Base-by-base conservation (phyloP, 2,888 invertebrate species). In the Tubulanus polymorphus region DNA sequence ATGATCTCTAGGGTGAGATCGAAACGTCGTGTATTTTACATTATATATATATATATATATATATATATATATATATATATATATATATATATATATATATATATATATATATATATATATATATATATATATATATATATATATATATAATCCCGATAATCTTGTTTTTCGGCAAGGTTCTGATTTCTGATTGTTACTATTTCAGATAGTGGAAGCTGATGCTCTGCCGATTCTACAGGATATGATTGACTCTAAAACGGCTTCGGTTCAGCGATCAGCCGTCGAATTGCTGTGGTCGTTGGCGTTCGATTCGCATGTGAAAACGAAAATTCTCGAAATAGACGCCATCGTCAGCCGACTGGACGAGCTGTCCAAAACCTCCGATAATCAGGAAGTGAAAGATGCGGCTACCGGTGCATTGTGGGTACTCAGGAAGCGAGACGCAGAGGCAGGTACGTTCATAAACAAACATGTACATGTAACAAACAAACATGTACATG, bases 231-330 rank as follows among this genome's bases (percentile, higher is more conserved):
- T 66, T 26, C 65, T 73, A 37, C 48, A 65, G 6, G 56, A 61
- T 32, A 68, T 73, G 68, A 53, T 71, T 18, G 63, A 64, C 51
- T 58, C 62, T 27, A 67, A 67, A 0, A 65, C 68, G 32, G 60
- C 60, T 6, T 62, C 66, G 12, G 74, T 73, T 50, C 69, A 69
- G 30, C 63, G 65, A 18, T 64, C 64, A 0, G 63, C 70, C 6
- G 67, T 69, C 2, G 53, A 67, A 2, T 65, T 68, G 12, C 55
- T 73, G 3, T 73, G 72, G 72, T 71, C 70, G 8, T 60, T 74
- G n/a, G 59, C 70, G 5, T 74, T 73, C 45, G 73, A 74, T 57
- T 67, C 71, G 55, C 63, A 64, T 8, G 71, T 69, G 0, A 60
- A 66, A 23, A 61, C 64, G 32, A 58, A 62, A 52, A 61, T 72